phyloP scores from a whole-genome alignment of 2,888 invertebrate genomes.

The Tinea semifulvella region DNA sequence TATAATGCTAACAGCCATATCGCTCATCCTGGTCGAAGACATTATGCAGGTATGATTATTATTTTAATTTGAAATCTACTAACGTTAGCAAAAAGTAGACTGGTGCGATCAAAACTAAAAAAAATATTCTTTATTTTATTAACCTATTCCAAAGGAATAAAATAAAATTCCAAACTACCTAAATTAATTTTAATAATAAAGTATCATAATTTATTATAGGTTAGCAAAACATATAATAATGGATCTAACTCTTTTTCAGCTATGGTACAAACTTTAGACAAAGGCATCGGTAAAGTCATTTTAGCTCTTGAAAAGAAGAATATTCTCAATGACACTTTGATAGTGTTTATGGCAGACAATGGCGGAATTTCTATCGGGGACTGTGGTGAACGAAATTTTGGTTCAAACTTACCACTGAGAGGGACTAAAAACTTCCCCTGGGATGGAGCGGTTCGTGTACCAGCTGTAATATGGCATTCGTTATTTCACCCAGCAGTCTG shows the following conservation, averaged over 20 bases:
- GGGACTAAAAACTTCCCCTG: conserved; percentile 81
- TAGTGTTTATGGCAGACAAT: conserved; percentile 86
- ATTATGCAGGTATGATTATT: conserved; percentile 77
- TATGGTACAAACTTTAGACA: conserved; percentile 78
- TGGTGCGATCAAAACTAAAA: too few species aligned
- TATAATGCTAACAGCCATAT: conserved; percentile 74
- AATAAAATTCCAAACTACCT: too few species aligned
- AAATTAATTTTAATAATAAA: too few species aligned
- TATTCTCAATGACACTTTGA: conserved; percentile 79
- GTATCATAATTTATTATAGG: too few species aligned
- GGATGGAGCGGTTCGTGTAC: conserved; percentile 81
- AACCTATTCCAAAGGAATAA: too few species aligned
- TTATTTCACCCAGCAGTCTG: conserved; percentile 40
- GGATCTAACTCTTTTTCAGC: too few species aligned
- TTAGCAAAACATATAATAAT: too few species aligned
- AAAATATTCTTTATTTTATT: too few species aligned
- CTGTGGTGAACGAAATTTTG: conserved; percentile 66
- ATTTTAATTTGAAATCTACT: too few species aligned
- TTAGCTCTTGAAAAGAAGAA: conserved; percentile 68
- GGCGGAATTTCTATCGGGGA: conserved; percentile 71
- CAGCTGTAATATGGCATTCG: conserved; percentile 72
- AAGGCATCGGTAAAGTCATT: conserved; percentile 78
- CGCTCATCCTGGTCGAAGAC: conserved; percentile 70
- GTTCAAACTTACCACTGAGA: conserved; percentile 76
- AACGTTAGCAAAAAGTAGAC: too few species aligned